Evolutionary conservation across 2,888 invertebrate species (phyloP).

Genomic region (Trichogramma dendrolimi): DNA sequence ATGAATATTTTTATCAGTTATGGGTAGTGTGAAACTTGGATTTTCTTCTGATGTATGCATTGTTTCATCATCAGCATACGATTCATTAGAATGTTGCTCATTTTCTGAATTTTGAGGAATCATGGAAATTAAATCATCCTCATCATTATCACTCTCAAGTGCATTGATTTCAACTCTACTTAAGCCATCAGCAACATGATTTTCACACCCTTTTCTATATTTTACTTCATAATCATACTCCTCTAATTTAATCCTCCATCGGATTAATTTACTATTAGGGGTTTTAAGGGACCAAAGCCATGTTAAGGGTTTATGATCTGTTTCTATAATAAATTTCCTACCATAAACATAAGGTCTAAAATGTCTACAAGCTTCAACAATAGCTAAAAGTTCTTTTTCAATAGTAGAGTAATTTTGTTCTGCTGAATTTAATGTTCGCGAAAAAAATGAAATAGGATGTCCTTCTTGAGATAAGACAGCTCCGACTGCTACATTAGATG

Average conservation of each 20-base stretch:
- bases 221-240: conserved; percentile 43
- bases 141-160: no score
- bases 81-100: neutral
- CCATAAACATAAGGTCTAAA: conserved; percentile 47
- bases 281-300: conserved; percentile 31
- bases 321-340: conserved; percentile 39
- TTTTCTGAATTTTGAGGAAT: neutral
- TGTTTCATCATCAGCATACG: neutral
- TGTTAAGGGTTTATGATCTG: conserved; percentile 40
- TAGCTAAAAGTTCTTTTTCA: conserved; percentile 27
- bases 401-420: conserved; percentile 1
- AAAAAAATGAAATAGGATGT: neutral
- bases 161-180: no score
- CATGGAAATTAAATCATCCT: neutral
- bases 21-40: neutral
- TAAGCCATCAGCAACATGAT: no score
- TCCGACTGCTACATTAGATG: neutral
- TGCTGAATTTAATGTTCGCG: neutral
- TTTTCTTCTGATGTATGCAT: neutral
- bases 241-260: conserved; percentile 40
- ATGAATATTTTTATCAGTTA: neutral
- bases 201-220: conserved; percentile 38
- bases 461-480: neutral
- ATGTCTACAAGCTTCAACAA: conserved; percentile 42
- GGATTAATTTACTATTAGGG: conserved; percentile 34